Percentiles rank a stretch among this genome's conserved stretches.
phyloP scores from a whole-genome alignment of 2,113 vertebrate genomes.

The Menura novaehollandiae region DNA sequence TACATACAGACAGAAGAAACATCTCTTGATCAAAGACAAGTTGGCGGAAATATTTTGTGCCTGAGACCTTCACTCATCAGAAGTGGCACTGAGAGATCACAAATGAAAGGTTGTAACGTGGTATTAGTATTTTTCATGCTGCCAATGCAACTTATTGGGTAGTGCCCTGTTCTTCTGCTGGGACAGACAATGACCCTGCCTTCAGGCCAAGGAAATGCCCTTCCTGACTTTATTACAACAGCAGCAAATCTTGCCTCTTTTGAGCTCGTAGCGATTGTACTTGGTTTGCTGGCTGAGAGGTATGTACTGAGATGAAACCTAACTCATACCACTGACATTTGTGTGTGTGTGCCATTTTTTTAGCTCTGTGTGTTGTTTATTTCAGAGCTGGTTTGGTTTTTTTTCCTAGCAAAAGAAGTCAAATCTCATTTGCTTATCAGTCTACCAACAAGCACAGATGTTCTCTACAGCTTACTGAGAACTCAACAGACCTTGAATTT shows the following conservation, averaged over 20 bases:
- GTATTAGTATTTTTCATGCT: constrained; percentile 9
- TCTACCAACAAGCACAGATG: background rate
- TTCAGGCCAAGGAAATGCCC: background rate
- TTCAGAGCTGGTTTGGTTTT: background rate
- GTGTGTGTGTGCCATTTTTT: background rate
- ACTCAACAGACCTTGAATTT: background rate
- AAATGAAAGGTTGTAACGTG: constrained; percentile 18
- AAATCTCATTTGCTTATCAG: background rate
- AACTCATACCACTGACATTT: background rate
- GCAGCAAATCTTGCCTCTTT: background rate
- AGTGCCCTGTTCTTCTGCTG: background rate
- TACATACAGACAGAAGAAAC: constrained; percentile 46
- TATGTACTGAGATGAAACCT: background rate
- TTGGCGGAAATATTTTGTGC: constrained; percentile 42
- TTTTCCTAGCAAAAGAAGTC: background rate
- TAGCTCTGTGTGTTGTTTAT: background rate
- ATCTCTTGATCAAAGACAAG: constrained; percentile 56
- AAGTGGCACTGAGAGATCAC: constrained; percentile 46
- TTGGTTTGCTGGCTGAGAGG: background rate
- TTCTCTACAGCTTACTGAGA: background rate
- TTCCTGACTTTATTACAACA: background rate
- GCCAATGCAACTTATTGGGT: background rate
- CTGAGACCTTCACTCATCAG: constrained; percentile 47
- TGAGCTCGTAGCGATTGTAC: background rate
- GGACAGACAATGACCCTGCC: background rate